Percentiles rank a stretch among this genome's conserved stretches.
Evolutionary conservation across 1,140 invertebrate species (phyloP).

Genomic region (Macrobrachium rosenbergii): DNA sequence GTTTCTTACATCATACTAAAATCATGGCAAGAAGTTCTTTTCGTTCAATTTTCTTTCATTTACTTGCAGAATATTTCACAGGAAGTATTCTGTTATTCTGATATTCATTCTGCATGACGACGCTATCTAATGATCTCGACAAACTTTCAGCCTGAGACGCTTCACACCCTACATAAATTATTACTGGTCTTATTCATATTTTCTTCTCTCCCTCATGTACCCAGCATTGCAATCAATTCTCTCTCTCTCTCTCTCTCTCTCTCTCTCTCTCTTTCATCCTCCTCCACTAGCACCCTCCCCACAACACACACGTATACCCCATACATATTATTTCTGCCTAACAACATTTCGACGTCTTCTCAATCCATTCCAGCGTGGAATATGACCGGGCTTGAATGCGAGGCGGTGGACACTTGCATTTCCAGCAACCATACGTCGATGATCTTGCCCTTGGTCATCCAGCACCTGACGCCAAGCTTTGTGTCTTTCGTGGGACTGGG

Average conservation of each 20-base stretch:
- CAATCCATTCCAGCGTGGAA: conserved; percentile 66
- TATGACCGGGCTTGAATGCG: conserved; percentile 56
- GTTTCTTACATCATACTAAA: not conserved
- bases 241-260: not conserved
- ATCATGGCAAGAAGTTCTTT: too few species aligned
- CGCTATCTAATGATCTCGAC: too few species aligned
- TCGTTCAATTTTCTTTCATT: too few species aligned
- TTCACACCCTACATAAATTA: too few species aligned
- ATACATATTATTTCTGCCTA: too few species aligned
- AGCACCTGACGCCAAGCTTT: conserved; percentile 89
- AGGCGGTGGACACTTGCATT: conserved; percentile 55
- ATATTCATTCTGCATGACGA: too few species aligned
- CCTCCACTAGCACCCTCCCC: not conserved
- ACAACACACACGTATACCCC: too few species aligned
- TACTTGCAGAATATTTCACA: too few species aligned
- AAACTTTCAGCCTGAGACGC: too few species aligned
- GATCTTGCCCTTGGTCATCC: conserved; percentile 96
- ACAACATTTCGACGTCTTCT: not conserved
- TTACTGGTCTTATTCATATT: not conserved
- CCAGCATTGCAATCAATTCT: not conserved
- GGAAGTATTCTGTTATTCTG: too few species aligned
- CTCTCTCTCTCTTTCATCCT: not conserved
- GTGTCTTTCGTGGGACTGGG: conserved; percentile 97
- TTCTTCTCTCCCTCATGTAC: not conserved
- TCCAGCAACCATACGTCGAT: conserved; percentile 87